Conservation (phyloP, 2,797 vertebrate genomes). For the Hoplostethus mediterraneus region DNA sequence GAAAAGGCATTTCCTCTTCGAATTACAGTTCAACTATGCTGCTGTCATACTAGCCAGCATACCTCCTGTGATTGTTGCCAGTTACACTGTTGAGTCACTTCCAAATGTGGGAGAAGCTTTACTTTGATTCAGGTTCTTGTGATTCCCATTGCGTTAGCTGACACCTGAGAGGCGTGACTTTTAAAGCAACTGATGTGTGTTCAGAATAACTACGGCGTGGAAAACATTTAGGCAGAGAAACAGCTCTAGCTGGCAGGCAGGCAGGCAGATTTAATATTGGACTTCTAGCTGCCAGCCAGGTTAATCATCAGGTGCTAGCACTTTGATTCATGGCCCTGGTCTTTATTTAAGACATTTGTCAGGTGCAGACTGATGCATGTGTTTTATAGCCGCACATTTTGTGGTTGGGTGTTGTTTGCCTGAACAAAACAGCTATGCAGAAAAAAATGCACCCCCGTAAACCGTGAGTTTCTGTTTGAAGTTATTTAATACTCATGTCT, state of each 20-base stretch:
- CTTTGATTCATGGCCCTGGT: constrained; percentile 77
- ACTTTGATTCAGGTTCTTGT: constrained; percentile 1
- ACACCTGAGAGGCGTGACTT: not conserved
- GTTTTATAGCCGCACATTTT: constrained; percentile 82
- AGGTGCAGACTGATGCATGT: constrained; percentile 62
- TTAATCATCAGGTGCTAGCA: constrained; percentile 78
- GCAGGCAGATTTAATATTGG: constrained; percentile 38
- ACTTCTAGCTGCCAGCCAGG: constrained; percentile 57
- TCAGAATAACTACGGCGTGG: constrained; percentile 16
- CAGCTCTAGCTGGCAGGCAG: constrained; percentile 1
- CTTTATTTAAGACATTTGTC: constrained; percentile 78
- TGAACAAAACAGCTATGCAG: constrained; percentile 74
- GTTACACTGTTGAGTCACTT: constrained; percentile 29
- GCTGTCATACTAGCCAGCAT: not conserved
- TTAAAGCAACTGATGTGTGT: constrained; percentile 12
- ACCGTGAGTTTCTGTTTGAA: constrained; percentile 66
- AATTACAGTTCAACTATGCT: constrained; percentile 4
- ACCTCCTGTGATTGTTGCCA: constrained; percentile 30
- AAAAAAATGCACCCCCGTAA: constrained; percentile 72
- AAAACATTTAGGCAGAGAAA: constrained; percentile 41
- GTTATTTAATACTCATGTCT: constrained; percentile 22
- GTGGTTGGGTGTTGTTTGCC: constrained; percentile 74
- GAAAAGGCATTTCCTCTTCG: constrained; percentile 49
- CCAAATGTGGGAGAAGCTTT: constrained; percentile 15
- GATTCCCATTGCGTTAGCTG: constrained; percentile 1